Conservation (phyloP, 2,797 vertebrate genomes). For the Alectoris magna region DNA sequence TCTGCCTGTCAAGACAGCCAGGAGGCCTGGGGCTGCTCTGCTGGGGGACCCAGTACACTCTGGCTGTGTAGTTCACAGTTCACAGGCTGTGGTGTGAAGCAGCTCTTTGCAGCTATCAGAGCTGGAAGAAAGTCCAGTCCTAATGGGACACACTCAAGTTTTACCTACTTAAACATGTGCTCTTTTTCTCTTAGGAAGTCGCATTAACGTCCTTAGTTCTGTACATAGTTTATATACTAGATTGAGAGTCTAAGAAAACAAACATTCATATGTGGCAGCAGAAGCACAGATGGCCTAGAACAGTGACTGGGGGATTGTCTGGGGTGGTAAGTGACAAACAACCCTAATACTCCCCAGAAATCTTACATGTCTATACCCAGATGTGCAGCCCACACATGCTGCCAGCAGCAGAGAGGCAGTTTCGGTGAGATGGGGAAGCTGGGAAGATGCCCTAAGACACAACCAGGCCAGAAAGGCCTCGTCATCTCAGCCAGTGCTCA, state of each 20-base stretch:
- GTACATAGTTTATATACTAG: background rate
- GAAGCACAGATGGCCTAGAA: background rate
- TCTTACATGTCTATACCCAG: background rate
- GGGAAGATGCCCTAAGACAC: background rate
- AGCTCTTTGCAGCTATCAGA: background rate
- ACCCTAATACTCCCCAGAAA: background rate
- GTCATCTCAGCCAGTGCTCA: background rate
- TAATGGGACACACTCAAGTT: background rate
- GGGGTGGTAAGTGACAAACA: background rate
- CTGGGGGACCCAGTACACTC: fast-evolving
- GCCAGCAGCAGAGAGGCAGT: background rate
- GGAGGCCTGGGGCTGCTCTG: background rate
- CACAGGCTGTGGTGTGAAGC: background rate
- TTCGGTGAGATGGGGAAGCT: background rate
- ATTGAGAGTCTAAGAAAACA: background rate
- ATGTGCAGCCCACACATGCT: background rate
- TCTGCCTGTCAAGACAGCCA: background rate
- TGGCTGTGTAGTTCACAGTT: background rate
- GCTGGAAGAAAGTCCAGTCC: background rate
- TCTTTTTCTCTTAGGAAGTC: background rate
- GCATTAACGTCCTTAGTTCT: background rate
- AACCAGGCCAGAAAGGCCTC: fast-evolving
- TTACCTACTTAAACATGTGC: background rate
- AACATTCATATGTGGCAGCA: background rate
- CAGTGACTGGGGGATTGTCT: background rate